Evolutionary conservation across 2,888 invertebrate species (phyloP).

Genomic region (Fragum whitleyi): DNA sequence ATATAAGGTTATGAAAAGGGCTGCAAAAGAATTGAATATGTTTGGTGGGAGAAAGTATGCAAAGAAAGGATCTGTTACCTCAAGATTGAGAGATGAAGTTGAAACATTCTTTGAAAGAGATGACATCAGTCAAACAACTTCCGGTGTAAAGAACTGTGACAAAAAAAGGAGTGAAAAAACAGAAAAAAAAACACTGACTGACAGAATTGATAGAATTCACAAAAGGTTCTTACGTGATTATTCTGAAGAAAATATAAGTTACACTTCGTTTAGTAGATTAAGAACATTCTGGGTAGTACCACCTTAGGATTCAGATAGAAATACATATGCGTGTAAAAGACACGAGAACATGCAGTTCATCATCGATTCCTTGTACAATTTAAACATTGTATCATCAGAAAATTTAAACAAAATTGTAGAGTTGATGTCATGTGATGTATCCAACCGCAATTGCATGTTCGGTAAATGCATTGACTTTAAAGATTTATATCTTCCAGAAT

Average conservation of each 20-base stretch:
- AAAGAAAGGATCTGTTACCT: neutral
- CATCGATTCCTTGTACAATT: constrained; percentile 17
- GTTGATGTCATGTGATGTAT: neutral
- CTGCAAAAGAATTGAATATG: neutral
- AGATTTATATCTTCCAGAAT: neutral
- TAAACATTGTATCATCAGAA: neutral
- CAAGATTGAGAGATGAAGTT: neutral
- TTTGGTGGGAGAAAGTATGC: neutral
- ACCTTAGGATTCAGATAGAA: constrained; percentile 47
- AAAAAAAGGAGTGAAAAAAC: constrained; percentile 32
- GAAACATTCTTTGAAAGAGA: neutral
- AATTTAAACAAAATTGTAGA: neutral
- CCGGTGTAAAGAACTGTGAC: constrained; percentile 39
- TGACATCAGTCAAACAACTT: constrained; percentile 5
- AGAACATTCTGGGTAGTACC: constrained; percentile 53
- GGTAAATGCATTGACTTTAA: neutral
- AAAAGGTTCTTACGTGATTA: constrained; percentile 33
- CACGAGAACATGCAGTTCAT: constrained; percentile 55
- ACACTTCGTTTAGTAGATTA: constrained; percentile 44
- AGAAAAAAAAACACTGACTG: constrained; percentile 34
- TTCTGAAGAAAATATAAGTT: constrained; percentile 29
- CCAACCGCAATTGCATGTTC: neutral
- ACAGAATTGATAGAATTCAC: constrained; percentile 37
- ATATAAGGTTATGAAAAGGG: neutral
- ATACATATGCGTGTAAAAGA: constrained; percentile 48